Percentiles rank a stretch among this genome's conserved stretches.
phyloP scores from a whole-genome alignment of 2,113 vertebrate genomes.

The Chloroceryle aenea region DNA sequence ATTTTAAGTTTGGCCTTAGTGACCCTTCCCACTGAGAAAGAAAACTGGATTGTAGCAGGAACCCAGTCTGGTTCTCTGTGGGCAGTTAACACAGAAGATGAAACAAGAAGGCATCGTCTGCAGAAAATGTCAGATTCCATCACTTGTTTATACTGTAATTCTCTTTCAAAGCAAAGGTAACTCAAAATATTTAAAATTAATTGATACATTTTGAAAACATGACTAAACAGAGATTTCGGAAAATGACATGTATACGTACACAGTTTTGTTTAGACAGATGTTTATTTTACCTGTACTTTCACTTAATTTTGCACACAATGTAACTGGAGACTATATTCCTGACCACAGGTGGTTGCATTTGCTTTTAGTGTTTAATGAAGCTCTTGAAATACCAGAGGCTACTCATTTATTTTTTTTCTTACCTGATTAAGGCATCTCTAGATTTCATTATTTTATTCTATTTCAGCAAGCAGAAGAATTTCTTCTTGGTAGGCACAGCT shows the following conservation, averaged over 20 bases:
- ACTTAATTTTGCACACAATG: neutral
- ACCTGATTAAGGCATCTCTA: neutral
- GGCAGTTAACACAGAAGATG: slow-evolving; percentile 78
- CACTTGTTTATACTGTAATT: slow-evolving; percentile 89
- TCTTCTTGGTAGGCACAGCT: slow-evolving; percentile 91
- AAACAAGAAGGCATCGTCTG: slow-evolving; percentile 78
- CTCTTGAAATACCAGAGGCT: neutral
- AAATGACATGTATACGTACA: neutral
- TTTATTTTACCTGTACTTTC: neutral
- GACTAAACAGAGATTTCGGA: neutral
- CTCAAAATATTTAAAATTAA: neutral
- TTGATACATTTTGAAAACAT: neutral
- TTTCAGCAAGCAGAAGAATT: slow-evolving; percentile 87
- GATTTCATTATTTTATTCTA: slow-evolving; percentile 18
- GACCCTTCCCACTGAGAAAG: slow-evolving; percentile 78
- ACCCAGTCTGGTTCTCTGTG: slow-evolving; percentile 88
- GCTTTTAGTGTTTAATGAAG: neutral
- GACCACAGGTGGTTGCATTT: neutral
- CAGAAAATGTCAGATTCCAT: slow-evolving; percentile 88
- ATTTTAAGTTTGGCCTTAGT: slow-evolving; percentile 87
- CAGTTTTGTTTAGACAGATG: neutral
- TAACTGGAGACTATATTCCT: neutral
- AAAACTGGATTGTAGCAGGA: slow-evolving; percentile 91
- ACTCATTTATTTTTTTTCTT: neutral
- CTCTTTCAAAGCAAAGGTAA: slow-evolving; percentile 80